Base-by-base conservation (phyloP, 2,888 invertebrate species). In the Cactoblastis cactorum region DNA sequence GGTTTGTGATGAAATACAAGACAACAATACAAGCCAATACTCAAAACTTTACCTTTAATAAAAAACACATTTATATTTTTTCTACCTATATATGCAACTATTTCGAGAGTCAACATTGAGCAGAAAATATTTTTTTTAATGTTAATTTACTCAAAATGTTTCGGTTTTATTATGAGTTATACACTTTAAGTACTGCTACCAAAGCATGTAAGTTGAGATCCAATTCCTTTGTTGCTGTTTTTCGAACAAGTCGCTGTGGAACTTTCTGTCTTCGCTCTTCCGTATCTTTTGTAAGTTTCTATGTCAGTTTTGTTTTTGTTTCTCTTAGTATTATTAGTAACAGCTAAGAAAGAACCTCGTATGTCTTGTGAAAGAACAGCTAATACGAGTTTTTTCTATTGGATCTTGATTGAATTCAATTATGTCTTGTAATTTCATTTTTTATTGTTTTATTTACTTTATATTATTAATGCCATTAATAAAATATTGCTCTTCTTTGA, bases 241-340 rank as follows among this genome's bases (percentile, higher is more conserved):
- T 28, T 43, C 43, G 17, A 17, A 43, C 43, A 22, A 22, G 22
- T 22, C 17, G 28, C 24, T 1, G 22, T 43, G 35, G 43, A 52
- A 52, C 48, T 22, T 33, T 52, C 45, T 51, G 43, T 43, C 43
- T 43, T 28, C 38, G 24, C 14, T 43, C 15, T 32, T 43, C 43
- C 28, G 24, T 43, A 17, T 43, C 28, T 43, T 43, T 43, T 41
- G 28, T 32, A 28, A 43, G 17, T 17, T 28, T 28, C 14, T 28
- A 15, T 43, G 28, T 28, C 6, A 19, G 12, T 22, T n/a, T 46
- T 46, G 19, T 12, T 34, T 14, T 35, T 45, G 28, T 45, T 24
- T 41, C 12, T 17, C 28, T 14, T 17, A 24, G 22, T 14, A 22
- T n/a, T 22, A n/a, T 28, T 43, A 28, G 24, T 28, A 22, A 28